Base-by-base conservation (phyloP, 2,113 vertebrate genomes). In the Turnix velox region DNA sequence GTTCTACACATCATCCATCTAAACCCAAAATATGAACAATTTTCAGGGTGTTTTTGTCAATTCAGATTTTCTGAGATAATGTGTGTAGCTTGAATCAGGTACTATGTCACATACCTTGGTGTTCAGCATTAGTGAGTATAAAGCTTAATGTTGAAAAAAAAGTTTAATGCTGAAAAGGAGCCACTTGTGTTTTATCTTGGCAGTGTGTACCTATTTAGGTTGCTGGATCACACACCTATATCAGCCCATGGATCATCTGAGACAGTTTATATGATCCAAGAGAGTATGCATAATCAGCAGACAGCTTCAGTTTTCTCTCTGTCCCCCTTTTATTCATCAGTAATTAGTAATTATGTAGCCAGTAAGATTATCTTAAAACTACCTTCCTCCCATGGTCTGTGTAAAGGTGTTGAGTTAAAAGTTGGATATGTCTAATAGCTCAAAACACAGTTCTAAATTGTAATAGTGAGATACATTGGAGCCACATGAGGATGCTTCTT, bases 161-260 rank as follows among this genome's bases (percentile, higher is more conserved):
- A n/a, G n/a, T n/a, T n/a, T n/a, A n/a, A n/a, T n/a, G n/a, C n/a
- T 51, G 46, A 22, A 59, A 88, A 68, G 30, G 51, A 7, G 3
- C 15, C 9, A 6, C 52, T 55, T 52, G 9, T 9, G 5, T 65
- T 73, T 13, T 37, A 8, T 39, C 31, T 91, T 28, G 10, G 25
- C 19, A 55, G 14, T 20, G 1, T 13, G 52, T 4, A 46, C 4
- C 27, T 43, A 1, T 12, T 24, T 3, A 48, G 5, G 8, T 5
- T 45, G 14, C 43, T 39, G 35, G 15, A 19, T 73, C 40, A 77
- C 8, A 45, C 18, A 73, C 42, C 48, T 49, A 27, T 49, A 49
- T 25, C 61, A 31, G 33, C 4, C 54, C 23, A 25, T 8, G 10
- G 19, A 71, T 14, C 4, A 7, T 33, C 27, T 37, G 7, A 67